Conservation (phyloP, 2,888 invertebrate genomes). For the Hypolimnas misippus region DNA sequence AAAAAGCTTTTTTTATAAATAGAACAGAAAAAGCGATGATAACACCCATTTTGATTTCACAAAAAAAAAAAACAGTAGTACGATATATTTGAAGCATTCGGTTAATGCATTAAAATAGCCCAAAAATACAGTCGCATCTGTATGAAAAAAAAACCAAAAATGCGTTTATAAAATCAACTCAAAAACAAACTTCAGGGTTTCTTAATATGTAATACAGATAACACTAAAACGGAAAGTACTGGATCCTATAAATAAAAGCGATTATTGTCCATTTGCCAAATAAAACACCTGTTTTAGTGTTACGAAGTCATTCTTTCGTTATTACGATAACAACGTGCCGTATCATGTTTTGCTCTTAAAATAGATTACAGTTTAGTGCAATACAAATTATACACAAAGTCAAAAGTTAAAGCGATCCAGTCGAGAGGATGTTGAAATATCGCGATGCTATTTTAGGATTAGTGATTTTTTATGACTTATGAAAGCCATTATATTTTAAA, state of each 20-base stretch:
- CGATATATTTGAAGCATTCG: not conserved
- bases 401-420: constrained; percentile 6
- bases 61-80: not conserved
- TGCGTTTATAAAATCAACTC: not conserved
- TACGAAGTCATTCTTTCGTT: constrained; percentile 20
- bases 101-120: constrained; percentile 1
- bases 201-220: not conserved
- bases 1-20: not conserved
- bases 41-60: not conserved
- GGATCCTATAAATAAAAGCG: constrained; percentile 21
- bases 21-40: not conserved
- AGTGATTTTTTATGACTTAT: constrained; percentile 8
- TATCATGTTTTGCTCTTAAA: constrained; percentile 22
- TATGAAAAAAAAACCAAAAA: not conserved
- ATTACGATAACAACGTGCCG: constrained; percentile 21
- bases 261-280: constrained; percentile 37
- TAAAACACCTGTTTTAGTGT: constrained; percentile 39
- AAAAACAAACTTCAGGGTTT: not conserved
- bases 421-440: constrained; percentile 19
- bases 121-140: not conserved
- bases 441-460: not conserved
- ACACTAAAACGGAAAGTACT: not conserved
- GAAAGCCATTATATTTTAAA: not conserved
- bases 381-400: constrained; percentile 28
- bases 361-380: constrained; percentile 21